A percentile compares a stretch with the other conserved stretches of the same genome.
Evolutionary conservation across 2,888 invertebrate genomes (phyloP).

Genomic region (Mesochorus sp.): DNA sequence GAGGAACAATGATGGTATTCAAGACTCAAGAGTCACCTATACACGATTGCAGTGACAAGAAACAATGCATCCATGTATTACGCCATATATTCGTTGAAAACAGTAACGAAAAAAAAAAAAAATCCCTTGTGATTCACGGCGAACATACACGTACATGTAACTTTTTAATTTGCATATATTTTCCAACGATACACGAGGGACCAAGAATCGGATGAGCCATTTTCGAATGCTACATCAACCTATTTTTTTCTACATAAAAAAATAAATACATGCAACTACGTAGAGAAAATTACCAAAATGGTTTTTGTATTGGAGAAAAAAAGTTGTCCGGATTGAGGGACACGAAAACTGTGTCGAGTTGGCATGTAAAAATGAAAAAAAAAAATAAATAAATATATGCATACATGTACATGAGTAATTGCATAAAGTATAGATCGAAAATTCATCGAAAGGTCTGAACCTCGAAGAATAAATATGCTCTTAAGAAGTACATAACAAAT

Average conservation of each 20-base stretch:
- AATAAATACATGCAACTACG: neutral
- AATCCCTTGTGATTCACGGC: neutral
- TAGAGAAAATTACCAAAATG: neutral
- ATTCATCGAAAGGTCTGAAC: no score
- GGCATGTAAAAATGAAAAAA: neutral
- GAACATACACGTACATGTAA: constrained; percentile 6
- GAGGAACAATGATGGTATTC: constrained; percentile 17
- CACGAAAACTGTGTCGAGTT: neutral
- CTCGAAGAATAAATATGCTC: no score
- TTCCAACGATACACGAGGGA: neutral
- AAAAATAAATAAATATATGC: neutral
- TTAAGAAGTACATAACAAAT: no score
- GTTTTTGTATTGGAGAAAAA: neutral
- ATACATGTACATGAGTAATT: no score
- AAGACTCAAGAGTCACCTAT: neutral
- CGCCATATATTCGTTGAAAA: neutral
- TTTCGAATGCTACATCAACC: constrained; percentile 15
- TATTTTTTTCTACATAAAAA: neutral
- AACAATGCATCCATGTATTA: neutral
- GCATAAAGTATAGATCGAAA: no score
- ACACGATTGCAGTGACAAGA: neutral
- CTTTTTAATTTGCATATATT: constrained; percentile 39
- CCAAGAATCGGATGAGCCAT: neutral
- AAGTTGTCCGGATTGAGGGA: neutral
- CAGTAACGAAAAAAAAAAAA: neutral